A percentile compares a stretch with the other conserved stretches of the same genome.
phyloP scores from a whole-genome alignment of 1,140 invertebrate species.

The Drosophila busckii region DNA sequence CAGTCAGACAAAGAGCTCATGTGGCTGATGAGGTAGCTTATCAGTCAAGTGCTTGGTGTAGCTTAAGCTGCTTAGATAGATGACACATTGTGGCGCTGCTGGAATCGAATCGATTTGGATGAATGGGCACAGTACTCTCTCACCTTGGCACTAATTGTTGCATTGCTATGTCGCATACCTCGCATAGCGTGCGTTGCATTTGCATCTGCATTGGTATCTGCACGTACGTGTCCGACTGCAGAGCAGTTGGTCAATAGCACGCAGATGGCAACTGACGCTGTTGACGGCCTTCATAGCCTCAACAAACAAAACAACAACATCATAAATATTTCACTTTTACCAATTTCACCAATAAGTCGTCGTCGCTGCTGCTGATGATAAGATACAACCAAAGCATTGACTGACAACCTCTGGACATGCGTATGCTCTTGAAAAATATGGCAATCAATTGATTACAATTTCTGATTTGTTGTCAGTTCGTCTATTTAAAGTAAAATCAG shows the following conservation, averaged over 20 bases:
- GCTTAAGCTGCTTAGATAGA: too few relatives aligned
- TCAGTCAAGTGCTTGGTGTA: conserved; percentile 3
- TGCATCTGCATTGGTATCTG: conserved; percentile 23
- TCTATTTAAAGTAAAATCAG: too few relatives aligned
- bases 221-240: conserved; percentile 24
- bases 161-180: conserved; percentile 33
- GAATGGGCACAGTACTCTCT: conserved; percentile 2
- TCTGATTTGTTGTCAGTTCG: too few relatives aligned
- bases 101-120: too few relatives aligned
- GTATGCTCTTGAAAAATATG: conserved; percentile 17
- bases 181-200: conserved; percentile 27
- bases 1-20: conserved; percentile 15
- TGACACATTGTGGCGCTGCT: too few relatives aligned
- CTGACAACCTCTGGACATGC: background rate
- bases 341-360: too few relatives aligned
- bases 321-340: conserved; percentile 23
- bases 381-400: conserved; percentile 23
- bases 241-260: conserved; percentile 39
- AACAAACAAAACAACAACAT: conserved; percentile 25
- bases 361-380: too few relatives aligned
- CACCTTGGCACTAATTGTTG: conserved; percentile 19
- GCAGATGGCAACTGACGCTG: conserved; percentile 37
- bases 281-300: conserved; percentile 19
- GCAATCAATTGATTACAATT: conserved; percentile 6
- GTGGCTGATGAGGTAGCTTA: conserved; percentile 25